phyloP scores from a whole-genome alignment of 92 coral and sea anemone species.

The Virgularia gustaviana region DNA sequence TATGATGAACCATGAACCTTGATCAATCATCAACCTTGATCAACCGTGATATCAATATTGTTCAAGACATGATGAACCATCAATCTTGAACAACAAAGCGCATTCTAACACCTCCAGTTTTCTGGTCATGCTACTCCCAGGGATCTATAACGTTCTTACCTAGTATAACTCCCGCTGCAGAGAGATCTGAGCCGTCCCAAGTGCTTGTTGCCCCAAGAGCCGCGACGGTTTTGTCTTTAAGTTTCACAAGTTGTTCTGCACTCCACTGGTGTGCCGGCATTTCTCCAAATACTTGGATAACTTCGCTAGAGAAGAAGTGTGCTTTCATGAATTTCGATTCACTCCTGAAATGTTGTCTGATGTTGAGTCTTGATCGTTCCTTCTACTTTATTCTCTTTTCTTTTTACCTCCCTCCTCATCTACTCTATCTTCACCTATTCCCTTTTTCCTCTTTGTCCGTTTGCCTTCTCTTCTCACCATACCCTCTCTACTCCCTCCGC shows the following conservation, averaged over 20 bases:
- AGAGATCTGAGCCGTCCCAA: slow-evolving; percentile 52
- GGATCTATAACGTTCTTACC: slow-evolving; percentile 39
- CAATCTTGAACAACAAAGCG: no score
- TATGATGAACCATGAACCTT: no score
- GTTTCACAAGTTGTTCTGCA: slow-evolving; percentile 49
- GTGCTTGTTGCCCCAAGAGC: slow-evolving; percentile 43
- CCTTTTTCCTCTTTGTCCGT: background rate
- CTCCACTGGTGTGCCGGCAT: slow-evolving; percentile 60
- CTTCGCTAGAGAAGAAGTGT: slow-evolving; percentile 10
- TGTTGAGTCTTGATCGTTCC: no score
- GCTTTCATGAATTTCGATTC: no score
- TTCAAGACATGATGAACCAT: no score
- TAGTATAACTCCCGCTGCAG: slow-evolving; percentile 61
- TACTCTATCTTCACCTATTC: background rate
- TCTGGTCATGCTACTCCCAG: background rate
- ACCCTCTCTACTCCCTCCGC: background rate
- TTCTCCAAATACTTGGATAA: slow-evolving; percentile 34
- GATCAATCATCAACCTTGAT: no score
- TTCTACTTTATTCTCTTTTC: no score
- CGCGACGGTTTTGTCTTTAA: slow-evolving; percentile 53
- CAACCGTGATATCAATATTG: no score
- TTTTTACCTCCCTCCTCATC: no score
- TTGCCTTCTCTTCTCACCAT: background rate
- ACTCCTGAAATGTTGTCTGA: no score
- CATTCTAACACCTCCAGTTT: background rate